Base-by-base conservation (phyloP, 2,888 invertebrate genomes). In the Drosophila multiciliata region DNA sequence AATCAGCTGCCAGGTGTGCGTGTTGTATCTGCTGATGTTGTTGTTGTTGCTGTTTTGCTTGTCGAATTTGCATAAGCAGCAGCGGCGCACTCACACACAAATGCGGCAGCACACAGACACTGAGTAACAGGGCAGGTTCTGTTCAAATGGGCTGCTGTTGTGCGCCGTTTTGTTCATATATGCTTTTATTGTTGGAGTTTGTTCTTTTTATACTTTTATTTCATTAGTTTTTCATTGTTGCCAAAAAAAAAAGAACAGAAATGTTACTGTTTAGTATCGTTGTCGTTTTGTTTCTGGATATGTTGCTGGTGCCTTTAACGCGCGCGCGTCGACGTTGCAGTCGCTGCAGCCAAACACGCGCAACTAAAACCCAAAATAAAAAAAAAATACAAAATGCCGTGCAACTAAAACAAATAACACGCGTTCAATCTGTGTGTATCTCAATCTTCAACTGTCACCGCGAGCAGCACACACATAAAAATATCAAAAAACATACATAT, bases 1-100 rank as follows among this genome's bases (percentile, higher is more conserved):
- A 86, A 86, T 84, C 84, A 84, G 84, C 84, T 84, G 84, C 89
- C 89, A 84, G 89, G 71, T 88, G 73, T 78, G 66, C 68, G 58
- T 73, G 32, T 49, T 54, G 52, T 12, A 54, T 29, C 36, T 75
- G 50, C 53, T 75, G 38, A 26, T 78, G 50, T 20, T 50, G 33
- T 42, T 65, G 20, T 63, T 64, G 50, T 49, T 55, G 52, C 5
- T 58, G 42, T 60, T 49, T 48, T 60, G 66, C 45, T 65, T 73
- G 26, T 63, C 54, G 67, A 71, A 80, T 78, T 78, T 78, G 80
- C 78, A 78, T 74, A 70, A 69, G 59, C 68, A 68, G 50, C 62
- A 60, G 64, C 23, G 57, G 52, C 60, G 53, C 59, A 60, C 66
- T 49, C 59, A 20, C 57, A 57, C 55, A 40, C 53, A 23, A 29